These are phyloP conservation scores for Pristionchus japonicus DNA, from an alignment of 2,888 invertebrate genomes.

Conservation along the genomic window DNA sequence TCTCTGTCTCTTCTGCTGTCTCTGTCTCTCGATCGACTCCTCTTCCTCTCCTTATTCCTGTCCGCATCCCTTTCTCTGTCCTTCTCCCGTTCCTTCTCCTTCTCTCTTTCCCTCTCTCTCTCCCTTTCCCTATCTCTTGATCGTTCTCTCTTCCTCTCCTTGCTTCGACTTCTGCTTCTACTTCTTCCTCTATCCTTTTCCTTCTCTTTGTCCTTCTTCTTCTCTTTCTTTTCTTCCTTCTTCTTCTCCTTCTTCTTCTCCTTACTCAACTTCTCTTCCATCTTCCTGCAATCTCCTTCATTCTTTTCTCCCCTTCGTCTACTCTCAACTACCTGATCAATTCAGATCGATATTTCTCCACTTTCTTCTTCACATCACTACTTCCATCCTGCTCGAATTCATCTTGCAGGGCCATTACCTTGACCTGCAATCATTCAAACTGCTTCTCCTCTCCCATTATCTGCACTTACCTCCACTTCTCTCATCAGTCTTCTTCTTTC, in stretches of 20 bases:
- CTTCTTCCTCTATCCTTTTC: neutral
- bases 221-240: slow-evolving; percentile 49
- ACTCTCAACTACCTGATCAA: slow-evolving; percentile 49
- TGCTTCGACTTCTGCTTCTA: slow-evolving; percentile 23
- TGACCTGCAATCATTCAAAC: slow-evolving; percentile 57
- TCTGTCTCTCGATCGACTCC: slow-evolving; percentile 4
- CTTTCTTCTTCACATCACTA: slow-evolving; percentile 58
- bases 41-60: neutral
- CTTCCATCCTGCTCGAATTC: slow-evolving; percentile 66
- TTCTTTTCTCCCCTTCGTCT: neutral
- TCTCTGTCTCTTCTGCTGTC: slow-evolving; percentile 21
- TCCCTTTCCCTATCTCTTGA: neutral
- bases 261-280: slow-evolving; percentile 52
- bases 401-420: slow-evolving; percentile 69
- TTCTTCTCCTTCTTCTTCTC: slow-evolving; percentile 49
- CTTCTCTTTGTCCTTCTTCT: neutral
- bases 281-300: slow-evolving; percentile 40
- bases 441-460: slow-evolving; percentile 74
- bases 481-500: slow-evolving; percentile 79
- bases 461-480: slow-evolving; percentile 85
- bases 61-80: slow-evolving; percentile 6
- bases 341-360: slow-evolving; percentile 56
- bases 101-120: slow-evolving; percentile 45
- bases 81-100: neutral
- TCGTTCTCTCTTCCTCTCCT: slow-evolving; percentile 13